Conservation (phyloP, 2,113 vertebrate species). For the Regulus satrapa region DNA sequence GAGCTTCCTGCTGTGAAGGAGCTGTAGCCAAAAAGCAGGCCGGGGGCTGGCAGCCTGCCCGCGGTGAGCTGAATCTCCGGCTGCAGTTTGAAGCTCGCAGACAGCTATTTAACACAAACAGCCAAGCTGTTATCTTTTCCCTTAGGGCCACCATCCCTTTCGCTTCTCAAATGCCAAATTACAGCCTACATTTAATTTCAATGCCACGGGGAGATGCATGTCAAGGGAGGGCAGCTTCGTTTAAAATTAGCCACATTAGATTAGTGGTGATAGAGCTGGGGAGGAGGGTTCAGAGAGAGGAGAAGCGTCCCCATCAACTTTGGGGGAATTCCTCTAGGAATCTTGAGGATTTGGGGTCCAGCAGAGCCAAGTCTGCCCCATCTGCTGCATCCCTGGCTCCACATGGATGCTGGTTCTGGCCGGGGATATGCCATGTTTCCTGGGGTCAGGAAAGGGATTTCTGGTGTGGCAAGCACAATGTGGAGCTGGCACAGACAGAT, state of each 20-base stretch:
- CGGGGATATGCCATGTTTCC: not conserved
- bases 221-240: constrained; percentile 64
- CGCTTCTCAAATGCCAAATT: constrained; percentile 71
- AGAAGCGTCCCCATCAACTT: not conserved
- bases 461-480: not conserved
- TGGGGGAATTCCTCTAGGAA: not conserved
- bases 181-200: constrained; percentile 72
- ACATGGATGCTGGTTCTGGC: not conserved
- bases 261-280: not conserved
- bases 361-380: not conserved
- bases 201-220: constrained; percentile 55
- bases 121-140: constrained; percentile 72
- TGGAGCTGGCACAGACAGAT: not conserved
- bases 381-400: not conserved
- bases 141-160: constrained; percentile 72
- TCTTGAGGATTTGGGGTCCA: not conserved
- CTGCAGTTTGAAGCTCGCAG: constrained; percentile 68
- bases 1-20: constrained; percentile 37
- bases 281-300: not conserved
- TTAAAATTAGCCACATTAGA: constrained; percentile 63
- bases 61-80: constrained; percentile 36
- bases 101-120: constrained; percentile 72
- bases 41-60: constrained; percentile 53
- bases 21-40: constrained; percentile 31
- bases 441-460: not conserved